Evolutionary conservation across 2,888 invertebrate genomes (phyloP).

Genomic region (Zhuqinia jingwanae): DNA sequence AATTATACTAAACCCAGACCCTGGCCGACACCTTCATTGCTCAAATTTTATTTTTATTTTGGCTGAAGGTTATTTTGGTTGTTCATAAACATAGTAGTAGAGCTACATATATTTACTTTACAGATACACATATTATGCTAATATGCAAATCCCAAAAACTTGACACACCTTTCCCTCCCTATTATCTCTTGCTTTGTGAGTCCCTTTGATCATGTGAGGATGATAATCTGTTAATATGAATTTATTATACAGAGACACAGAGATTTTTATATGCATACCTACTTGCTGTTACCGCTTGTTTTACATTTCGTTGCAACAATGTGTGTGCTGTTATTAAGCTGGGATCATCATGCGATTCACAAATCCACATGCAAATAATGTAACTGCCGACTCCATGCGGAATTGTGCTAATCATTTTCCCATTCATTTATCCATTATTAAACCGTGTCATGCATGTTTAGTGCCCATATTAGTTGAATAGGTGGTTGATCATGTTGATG

Average conservation of each 20-base stretch:
- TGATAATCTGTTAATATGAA: conserved; percentile 1
- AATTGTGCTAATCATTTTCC: conserved; percentile 53
- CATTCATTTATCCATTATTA: conserved; percentile 49
- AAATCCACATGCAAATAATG: neutral
- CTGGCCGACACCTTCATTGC: conserved; percentile 66
- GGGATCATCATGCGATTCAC: neutral
- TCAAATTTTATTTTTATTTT: neutral
- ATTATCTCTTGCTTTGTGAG: neutral
- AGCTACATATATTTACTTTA: neutral
- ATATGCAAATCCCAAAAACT: conserved; percentile 12
- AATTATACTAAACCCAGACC: conserved; percentile 53
- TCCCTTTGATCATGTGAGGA: neutral
- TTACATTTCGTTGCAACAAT: neutral
- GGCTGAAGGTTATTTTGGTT: conserved; percentile 64
- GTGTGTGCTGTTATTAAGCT: neutral
- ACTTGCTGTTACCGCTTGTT: neutral
- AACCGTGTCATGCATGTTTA: conserved; percentile 46
- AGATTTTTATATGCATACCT: conserved; percentile 16
- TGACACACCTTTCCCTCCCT: conserved; percentile 55
- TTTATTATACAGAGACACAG: no score
- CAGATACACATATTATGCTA: neutral
- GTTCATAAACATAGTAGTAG: no score
- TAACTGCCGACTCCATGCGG: conserved; percentile 10
- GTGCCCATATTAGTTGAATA: conserved; percentile 29
- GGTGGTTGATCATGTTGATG: no score